Evolutionary conservation across 2,797 vertebrate species (phyloP).

Genomic region (Uromys caudimaculatus): DNA sequence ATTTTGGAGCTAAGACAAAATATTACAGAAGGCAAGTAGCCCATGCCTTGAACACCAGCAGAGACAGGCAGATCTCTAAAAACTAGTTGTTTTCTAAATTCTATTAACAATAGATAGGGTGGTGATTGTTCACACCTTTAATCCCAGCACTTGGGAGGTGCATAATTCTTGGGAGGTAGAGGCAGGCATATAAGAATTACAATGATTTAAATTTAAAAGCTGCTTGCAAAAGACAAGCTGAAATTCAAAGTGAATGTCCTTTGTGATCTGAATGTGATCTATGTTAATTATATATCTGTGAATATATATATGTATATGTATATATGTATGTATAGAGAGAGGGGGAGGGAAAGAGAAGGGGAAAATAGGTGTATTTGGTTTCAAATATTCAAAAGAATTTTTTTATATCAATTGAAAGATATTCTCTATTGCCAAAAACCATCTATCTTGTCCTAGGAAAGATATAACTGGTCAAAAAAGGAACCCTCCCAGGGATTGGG

Average conservation of each 20-base stretch:
- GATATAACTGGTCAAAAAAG: too few relatives aligned
- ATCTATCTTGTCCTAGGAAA: too few relatives aligned
- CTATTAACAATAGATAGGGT: neutral
- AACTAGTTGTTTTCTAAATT: neutral
- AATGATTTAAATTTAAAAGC: neutral
- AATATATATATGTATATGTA: too few relatives aligned
- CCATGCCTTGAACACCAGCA: neutral
- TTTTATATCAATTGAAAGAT: too few relatives aligned
- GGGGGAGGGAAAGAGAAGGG: too few relatives aligned
- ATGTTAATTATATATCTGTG: neutral
- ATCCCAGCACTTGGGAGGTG: neutral
- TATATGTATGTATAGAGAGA: too few relatives aligned
- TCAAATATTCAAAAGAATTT: too few relatives aligned
- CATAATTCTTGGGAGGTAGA: neutral
- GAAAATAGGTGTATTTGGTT: too few relatives aligned
- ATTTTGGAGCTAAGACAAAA: neutral
- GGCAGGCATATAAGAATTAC: neutral
- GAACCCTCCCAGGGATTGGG: too few relatives aligned
- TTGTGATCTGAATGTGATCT: neutral
- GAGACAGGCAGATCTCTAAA: neutral
- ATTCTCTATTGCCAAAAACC: too few relatives aligned
- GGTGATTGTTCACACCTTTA: neutral
- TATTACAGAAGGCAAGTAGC: neutral
- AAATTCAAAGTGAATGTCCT: neutral
- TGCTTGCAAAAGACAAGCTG: neutral